These are phyloP conservation scores for Acronicta aceris DNA, from an alignment of 2,888 invertebrate genomes.

Conservation along the genomic window DNA sequence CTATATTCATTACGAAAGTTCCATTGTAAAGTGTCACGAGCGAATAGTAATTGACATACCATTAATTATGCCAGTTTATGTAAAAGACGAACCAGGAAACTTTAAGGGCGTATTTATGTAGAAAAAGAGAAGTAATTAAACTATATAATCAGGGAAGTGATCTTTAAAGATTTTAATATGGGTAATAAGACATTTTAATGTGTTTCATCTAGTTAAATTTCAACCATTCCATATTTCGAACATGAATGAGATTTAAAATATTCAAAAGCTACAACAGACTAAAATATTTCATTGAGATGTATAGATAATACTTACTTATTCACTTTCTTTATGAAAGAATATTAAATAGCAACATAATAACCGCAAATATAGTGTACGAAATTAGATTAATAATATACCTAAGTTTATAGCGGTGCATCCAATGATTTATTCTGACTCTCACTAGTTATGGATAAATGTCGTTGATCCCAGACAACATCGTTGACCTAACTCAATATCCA, in stretches of 20 bases:
- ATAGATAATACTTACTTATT: constrained; percentile 45
- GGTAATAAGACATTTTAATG: constrained; percentile 31
- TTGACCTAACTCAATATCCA: constrained; percentile 9
- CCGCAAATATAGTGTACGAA: constrained; percentile 44
- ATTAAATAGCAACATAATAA: constrained; percentile 51
- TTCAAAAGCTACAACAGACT: constrained; percentile 32
- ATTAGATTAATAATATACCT: constrained; percentile 47
- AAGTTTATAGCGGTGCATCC: constrained; percentile 37
- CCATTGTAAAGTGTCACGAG: constrained; percentile 65
- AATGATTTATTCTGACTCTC: constrained; percentile 36
- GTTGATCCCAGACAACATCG: constrained; percentile 7
- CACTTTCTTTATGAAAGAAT: constrained; percentile 52
- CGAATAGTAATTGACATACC: constrained; percentile 65
- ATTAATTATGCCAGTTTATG: constrained; percentile 56
- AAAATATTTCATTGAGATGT: constrained; percentile 14
- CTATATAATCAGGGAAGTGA: constrained; percentile 42
- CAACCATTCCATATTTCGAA: constrained; percentile 20
- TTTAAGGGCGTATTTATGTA: constrained; percentile 32
- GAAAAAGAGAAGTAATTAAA: constrained; percentile 50
- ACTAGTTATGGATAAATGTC: constrained; percentile 27
- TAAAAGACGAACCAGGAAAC: constrained; percentile 41
- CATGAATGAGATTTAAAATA: constrained; percentile 39
- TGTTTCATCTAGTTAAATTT: constrained; percentile 13
- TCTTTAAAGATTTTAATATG: constrained; percentile 41
- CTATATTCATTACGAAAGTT: constrained; percentile 74